Percentiles rank a stretch among this genome's conserved stretches.
phyloP scores from a whole-genome alignment of 2,888 invertebrate genomes.

The Podabrus alpinus region DNA sequence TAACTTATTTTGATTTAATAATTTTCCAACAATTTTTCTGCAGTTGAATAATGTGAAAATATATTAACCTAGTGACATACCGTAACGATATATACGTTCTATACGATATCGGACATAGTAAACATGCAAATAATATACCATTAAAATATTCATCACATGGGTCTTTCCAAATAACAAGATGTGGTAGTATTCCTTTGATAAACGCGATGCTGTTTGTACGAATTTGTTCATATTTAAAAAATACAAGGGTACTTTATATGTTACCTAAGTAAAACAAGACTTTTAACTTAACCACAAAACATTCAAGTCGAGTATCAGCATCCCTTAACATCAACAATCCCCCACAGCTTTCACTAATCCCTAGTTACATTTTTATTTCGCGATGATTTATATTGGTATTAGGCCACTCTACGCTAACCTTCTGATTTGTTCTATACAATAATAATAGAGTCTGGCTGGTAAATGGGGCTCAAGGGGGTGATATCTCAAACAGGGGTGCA shows the following conservation, averaged over 20 bases:
- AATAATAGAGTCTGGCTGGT: constrained; percentile 58
- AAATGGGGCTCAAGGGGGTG: constrained; percentile 57
- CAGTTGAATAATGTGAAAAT: too few species aligned
- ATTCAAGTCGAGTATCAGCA: constrained; percentile 22
- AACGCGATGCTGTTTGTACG: not conserved
- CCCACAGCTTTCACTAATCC: constrained; percentile 37
- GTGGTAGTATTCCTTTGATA: too few species aligned
- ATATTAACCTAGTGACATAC: not conserved
- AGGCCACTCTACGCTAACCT: constrained; percentile 56
- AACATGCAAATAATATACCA: too few species aligned
- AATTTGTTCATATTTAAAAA: not conserved
- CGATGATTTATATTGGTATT: constrained; percentile 57
- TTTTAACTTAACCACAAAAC: constrained; percentile 38
- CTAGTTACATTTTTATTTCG: constrained; percentile 53
- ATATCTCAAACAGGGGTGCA: constrained; percentile 51
- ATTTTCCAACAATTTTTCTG: too few species aligned
- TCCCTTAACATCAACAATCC: constrained; percentile 34
- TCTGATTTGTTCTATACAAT: constrained; percentile 59
- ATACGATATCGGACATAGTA: too few species aligned
- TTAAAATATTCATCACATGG: too few species aligned
- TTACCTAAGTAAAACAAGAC: not conserved
- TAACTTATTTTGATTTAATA: too few species aligned
- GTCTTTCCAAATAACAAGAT: too few species aligned
- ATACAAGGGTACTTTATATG: not conserved
- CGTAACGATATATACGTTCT: too few species aligned